phyloP scores from a whole-genome alignment of 2,113 vertebrate genomes.

The Dermatemys mawii region DNA sequence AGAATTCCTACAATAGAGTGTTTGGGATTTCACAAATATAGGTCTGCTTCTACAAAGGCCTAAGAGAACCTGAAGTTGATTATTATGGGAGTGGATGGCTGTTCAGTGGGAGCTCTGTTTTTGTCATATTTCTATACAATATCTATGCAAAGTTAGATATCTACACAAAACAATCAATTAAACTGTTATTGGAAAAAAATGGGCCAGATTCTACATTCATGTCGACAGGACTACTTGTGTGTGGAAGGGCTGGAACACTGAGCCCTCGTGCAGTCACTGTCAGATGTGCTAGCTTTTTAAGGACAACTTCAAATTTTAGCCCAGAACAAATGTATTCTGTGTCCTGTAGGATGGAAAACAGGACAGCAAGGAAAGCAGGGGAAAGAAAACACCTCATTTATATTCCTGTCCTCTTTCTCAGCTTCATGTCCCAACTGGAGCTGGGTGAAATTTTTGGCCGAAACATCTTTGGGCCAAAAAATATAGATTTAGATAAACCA shows the following conservation, averaged over 20 bases:
- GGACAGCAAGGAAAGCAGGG: no score
- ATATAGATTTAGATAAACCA: no score
- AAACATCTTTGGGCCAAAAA: no score
- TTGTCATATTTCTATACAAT: neutral
- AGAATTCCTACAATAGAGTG: neutral
- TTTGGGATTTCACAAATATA: neutral
- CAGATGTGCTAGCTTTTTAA: neutral
- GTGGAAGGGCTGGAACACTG: neutral
- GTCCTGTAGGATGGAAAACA: neutral
- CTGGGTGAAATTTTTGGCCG: no score
- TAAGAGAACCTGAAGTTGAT: neutral
- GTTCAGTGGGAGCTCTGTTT: neutral
- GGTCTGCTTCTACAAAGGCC: neutral
- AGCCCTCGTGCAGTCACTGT: fast-evolving
- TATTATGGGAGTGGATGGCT: neutral
- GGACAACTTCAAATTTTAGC: neutral
- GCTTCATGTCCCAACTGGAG: neutral
- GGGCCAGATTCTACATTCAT: neutral
- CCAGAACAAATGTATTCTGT: neutral
- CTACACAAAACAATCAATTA: neutral
- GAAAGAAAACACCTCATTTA: neutral
- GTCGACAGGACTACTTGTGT: neutral
- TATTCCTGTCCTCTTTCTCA: neutral
- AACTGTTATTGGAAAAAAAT: neutral
- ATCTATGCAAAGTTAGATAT: neutral